Evolutionary conservation across 2,113 vertebrate species (phyloP).

Genomic region (Hemibagrus wyckioides): DNA sequence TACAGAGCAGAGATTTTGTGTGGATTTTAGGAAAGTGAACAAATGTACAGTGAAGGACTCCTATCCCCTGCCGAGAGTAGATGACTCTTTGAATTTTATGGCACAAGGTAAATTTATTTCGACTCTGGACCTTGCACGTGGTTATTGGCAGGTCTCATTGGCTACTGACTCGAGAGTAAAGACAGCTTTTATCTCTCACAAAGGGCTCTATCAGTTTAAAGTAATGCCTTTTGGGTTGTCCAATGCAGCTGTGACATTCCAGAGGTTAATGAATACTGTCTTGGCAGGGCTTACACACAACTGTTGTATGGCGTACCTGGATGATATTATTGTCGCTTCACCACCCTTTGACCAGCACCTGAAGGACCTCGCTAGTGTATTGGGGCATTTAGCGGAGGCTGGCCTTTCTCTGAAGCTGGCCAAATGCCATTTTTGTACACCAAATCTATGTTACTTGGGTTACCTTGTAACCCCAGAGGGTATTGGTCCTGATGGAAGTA

Average conservation of each 20-base stretch:
- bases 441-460: too few species aligned
- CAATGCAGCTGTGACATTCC: too few species aligned
- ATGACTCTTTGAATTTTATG: background rate
- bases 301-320: background rate
- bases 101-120: background rate
- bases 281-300: too few species aligned
- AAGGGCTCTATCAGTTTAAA: background rate
- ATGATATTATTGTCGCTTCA: background rate
- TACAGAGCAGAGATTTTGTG: background rate
- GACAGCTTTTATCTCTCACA: background rate
- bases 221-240: too few species aligned
- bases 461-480: too few species aligned
- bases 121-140: background rate
- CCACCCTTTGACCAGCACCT: background rate
- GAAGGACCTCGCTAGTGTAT: background rate
- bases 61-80: background rate
- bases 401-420: too few species aligned
- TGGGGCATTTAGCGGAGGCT: background rate
- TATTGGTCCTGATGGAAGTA: too few species aligned
- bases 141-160: background rate
- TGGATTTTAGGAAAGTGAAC: background rate
- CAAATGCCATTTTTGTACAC: too few species aligned
- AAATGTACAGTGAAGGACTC: background rate
- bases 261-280: too few species aligned
- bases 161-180: background rate